These are phyloP conservation scores for Pherbina coryleti DNA, from an alignment of 2,888 invertebrate genomes.

Conservation along the genomic window DNA sequence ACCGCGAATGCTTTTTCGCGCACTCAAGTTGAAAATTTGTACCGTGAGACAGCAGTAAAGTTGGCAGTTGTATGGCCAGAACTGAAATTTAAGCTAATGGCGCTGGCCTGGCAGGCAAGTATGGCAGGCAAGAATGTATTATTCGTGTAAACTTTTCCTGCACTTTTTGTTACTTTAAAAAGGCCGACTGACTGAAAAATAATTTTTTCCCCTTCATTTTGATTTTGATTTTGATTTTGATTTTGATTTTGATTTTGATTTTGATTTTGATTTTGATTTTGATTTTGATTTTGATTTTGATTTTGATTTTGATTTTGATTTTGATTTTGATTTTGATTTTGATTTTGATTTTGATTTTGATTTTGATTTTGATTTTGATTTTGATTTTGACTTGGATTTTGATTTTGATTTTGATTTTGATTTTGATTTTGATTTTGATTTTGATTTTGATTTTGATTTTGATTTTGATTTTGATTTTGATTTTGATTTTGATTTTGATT, in stretches of 20 bases:
- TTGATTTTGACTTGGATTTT: background rate
- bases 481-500: background rate
- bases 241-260: too few species aligned
- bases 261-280: background rate
- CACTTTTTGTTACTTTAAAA: too few species aligned
- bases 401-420: too few species aligned
- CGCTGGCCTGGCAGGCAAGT: too few species aligned
- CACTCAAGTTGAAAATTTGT: background rate
- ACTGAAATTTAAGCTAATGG: too few species aligned
- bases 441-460: background rate
- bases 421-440: background rate
- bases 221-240: too few species aligned
- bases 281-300: background rate
- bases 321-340: background rate
- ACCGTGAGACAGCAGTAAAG: background rate
- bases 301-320: background rate
- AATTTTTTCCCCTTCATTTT: too few species aligned
- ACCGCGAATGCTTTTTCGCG: background rate
- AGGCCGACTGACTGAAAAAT: too few species aligned
- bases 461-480: background rate
- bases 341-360: background rate
- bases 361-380: background rate
- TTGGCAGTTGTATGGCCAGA: too few species aligned
- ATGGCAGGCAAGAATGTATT: too few species aligned
- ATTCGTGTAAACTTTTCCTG: too few species aligned